Base-by-base conservation (phyloP, 1,140 invertebrate species). In the Leptinotarsa defecta region DNA sequence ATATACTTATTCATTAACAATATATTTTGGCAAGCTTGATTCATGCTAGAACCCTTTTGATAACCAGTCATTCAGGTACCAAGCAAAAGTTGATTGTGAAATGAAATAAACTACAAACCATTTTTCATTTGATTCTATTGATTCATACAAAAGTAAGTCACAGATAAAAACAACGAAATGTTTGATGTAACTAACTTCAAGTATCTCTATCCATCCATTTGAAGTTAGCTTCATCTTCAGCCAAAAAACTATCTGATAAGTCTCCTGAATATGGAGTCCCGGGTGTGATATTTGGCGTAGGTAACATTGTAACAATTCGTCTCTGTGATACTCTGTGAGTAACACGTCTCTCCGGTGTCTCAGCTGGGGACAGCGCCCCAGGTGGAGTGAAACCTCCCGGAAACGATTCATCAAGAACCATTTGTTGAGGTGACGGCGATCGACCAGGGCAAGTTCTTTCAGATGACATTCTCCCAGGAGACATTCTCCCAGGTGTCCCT, bases 201-300 rank as follows among this genome's bases (percentile, higher is more conserved):
- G 0, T 34, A 8, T 34, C 13, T 68, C 27, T 34, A 43, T 68
- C 65, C 65, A 68, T 68, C 65, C 65, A 68, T 68, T 24, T 68
- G 65, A 68, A 68, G 22, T 68, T 24, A 43, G 65, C 17, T 19
- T 68, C 65, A n/a, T 68, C 65, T 24, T 22, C 65, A 19, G 15
- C 13, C 19, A 68, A 13, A 27, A 34, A 24, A 24, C 65, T 68
- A 27, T 68, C 65, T 17, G 27, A 68, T 6, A 24, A n/a, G 5
- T 68, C 24, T 24, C 24, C 19, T 1, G 19, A 19, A 27, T 43
- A n/a, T 3, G 43, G 43, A 24, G 65, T 22, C 15, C 27, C 65
- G 8, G 43, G 43, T 13, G 65, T 24, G 13, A 68, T 27, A 34
- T 24, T 68, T 27, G 65, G 65, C 3, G 24, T 24, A 22, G 65